Evolutionary conservation across 2,113 vertebrate genomes (phyloP).

Genomic region (Cephalopholis sonnerati): DNA sequence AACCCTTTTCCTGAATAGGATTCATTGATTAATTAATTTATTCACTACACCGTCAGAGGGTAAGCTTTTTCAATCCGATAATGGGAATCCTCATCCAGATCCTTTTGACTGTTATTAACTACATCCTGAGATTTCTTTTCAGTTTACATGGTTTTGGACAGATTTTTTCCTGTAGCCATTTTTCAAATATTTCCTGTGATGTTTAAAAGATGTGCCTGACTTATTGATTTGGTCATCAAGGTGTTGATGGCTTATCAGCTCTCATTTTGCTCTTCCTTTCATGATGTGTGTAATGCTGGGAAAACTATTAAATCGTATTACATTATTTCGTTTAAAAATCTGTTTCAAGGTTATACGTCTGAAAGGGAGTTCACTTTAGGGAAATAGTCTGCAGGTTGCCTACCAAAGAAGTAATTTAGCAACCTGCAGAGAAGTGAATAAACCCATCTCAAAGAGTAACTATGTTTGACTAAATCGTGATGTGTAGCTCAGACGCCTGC

Average conservation of each 20-base stretch:
- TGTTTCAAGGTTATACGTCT: slow-evolving; percentile 17
- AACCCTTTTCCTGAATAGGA: neutral
- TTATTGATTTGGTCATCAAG: slow-evolving; percentile 5
- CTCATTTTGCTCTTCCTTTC: slow-evolving; percentile 9
- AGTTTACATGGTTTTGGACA: neutral
- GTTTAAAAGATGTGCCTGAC: slow-evolving; percentile 2
- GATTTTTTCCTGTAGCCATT: neutral
- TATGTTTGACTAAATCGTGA: neutral
- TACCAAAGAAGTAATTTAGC: neutral
- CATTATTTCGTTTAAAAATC: neutral
- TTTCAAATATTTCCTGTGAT: slow-evolving; percentile 2
- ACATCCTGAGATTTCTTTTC: neutral
- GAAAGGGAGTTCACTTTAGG: neutral
- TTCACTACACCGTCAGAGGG: neutral
- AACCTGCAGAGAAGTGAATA: neutral
- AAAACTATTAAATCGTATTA: slow-evolving; percentile 1
- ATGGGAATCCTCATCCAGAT: neutral
- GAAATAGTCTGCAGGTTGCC: neutral
- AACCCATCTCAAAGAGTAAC: neutral
- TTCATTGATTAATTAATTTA: neutral
- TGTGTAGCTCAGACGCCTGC: neutral
- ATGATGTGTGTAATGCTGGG: neutral
- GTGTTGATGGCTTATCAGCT: slow-evolving; percentile 4
- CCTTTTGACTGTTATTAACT: neutral
- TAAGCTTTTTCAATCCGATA: neutral